These are phyloP conservation scores for Siphonodentalium dalli DNA, from an alignment of 2,888 invertebrate species.

Conservation along the genomic window DNA sequence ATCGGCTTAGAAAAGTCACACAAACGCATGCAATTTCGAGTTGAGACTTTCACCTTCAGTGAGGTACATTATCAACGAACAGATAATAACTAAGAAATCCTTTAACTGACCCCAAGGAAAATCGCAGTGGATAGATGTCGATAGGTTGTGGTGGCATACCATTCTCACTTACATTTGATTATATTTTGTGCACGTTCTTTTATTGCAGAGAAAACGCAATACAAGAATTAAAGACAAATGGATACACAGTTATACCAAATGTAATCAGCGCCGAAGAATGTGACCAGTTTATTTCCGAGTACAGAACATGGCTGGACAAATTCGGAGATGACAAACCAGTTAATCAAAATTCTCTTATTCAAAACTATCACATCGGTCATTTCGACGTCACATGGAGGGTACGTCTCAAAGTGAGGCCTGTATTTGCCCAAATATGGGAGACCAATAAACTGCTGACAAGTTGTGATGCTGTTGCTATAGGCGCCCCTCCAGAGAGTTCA, in stretches of 20 bases:
- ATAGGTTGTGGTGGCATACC: too few species aligned
- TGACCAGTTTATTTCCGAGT: slow-evolving; percentile 18
- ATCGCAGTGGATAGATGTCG: too few species aligned
- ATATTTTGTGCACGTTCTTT: too few species aligned
- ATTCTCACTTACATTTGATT: too few species aligned
- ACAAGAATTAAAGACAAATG: slow-evolving; percentile 29
- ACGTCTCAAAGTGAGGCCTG: slow-evolving; percentile 26
- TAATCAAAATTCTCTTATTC: slow-evolving; percentile 31
- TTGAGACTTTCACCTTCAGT: too few species aligned
- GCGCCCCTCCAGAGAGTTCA: slow-evolving; percentile 34
- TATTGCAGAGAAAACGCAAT: too few species aligned
- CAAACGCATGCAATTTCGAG: too few species aligned
- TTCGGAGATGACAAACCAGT: slow-evolving; percentile 21
- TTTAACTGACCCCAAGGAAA: too few species aligned
- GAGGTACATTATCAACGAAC: too few species aligned
- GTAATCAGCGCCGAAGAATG: slow-evolving; percentile 26
- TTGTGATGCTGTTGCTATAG: slow-evolving; percentile 36
- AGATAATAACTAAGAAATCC: too few species aligned
- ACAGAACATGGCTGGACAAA: slow-evolving; percentile 22
- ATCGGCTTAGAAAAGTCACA: too few species aligned
- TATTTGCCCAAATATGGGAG: slow-evolving; percentile 34
- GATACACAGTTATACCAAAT: slow-evolving; percentile 28
- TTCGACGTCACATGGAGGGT: slow-evolving; percentile 29
- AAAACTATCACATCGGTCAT: slow-evolving; percentile 31
- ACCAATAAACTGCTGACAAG: slow-evolving; percentile 38